Evolutionary conservation across 1,140 invertebrate genomes (phyloP), one percentile per base, ranked within the genome.

Genomic region (Aphaenogaster rudis): DNA sequence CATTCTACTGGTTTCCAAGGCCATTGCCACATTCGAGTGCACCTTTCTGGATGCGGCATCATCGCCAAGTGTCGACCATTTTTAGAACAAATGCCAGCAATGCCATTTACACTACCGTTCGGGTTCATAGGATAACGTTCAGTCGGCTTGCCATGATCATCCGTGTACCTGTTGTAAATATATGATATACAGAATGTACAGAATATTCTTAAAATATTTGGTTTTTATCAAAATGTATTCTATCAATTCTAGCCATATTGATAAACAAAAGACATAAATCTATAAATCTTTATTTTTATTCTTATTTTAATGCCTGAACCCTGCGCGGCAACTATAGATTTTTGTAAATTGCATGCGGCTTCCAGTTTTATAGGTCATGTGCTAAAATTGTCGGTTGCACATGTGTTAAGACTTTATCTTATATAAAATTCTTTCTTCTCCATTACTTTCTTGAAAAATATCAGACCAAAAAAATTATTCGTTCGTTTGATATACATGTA

Each of bases 1-100:
- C 96, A 96, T 15, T 95, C 89, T 17, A 95, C 91, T 2, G 97
- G 96, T 63, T 97, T 95, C 93, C 97, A 97, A 1, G 98, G 97
- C 96, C 98, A 98, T 95, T 99, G 98, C 97, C 98, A 99, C 86
- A 96, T 96, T 88, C 97, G 95, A 36, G 97, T 97, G 88, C 98
- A 98, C 64, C 99, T 96, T 95, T 99, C 99, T 0, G 99, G 99
- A 96, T 99, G 99, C 15, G 99, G 99, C 99, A 99, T 99, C 96
- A 99, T 97, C 0, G 99, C 99, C 84, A 99, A 96, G 96, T 99
- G 99, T 39, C 99, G 97, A 0, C 99, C 99, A 96, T 99, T 97
- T 6, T 92, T 82, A 0, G 99, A 99, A 92, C 98, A 98, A 67
- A 99, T 94, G 21, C 97, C 99, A 63, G 99, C 99, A 77, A 99